Conservation (phyloP, 2,797 vertebrate genomes). For the Syncerus caffer region DNA sequence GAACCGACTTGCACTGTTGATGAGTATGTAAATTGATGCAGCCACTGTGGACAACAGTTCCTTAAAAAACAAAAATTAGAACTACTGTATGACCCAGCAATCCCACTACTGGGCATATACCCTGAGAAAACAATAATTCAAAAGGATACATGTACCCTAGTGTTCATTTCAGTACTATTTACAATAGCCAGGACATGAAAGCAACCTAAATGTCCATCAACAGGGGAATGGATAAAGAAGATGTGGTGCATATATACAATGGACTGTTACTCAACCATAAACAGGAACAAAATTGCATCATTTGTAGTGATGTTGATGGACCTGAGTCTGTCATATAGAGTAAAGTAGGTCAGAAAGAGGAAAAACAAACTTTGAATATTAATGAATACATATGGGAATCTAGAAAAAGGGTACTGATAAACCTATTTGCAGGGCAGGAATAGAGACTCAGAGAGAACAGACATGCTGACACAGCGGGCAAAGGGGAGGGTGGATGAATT, state of each 20-base stretch:
- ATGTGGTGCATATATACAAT: neutral
- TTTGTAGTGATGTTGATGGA: neutral
- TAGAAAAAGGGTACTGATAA: neutral
- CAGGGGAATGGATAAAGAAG: neutral
- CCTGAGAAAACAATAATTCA: neutral
- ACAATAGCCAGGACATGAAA: neutral
- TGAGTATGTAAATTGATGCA: neutral
- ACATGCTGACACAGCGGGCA: neutral
- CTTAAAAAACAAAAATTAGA: neutral
- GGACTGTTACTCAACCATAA: neutral
- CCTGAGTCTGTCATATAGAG: neutral
- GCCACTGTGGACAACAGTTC: neutral
- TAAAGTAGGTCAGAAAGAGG: neutral
- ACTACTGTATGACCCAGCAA: neutral
- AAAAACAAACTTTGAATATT: neutral
- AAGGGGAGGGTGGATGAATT: neutral
- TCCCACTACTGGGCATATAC: neutral
- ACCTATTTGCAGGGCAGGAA: neutral
- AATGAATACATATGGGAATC: neutral
- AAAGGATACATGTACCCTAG: neutral
- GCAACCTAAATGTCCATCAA: neutral
- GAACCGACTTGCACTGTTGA: neutral
- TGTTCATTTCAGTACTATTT: neutral
- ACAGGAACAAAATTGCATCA: neutral
- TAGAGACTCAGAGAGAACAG: neutral